Conservation (phyloP, 2,113 vertebrate genomes). For the Antigone vipio region DNA sequence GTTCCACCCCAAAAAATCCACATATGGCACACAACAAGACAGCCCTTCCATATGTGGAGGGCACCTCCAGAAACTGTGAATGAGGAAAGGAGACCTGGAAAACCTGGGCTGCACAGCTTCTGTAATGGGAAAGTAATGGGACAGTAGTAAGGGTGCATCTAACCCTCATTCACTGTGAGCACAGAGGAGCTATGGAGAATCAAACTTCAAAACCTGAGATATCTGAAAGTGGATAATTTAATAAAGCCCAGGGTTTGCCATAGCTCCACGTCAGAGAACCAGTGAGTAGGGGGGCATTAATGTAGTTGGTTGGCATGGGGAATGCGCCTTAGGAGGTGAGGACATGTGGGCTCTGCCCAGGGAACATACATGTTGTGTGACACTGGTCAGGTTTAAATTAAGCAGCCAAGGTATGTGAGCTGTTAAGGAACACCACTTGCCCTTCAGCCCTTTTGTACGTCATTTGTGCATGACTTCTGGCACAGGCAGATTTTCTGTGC, state of each 20-base stretch:
- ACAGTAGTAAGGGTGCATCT: neutral
- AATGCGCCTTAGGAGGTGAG: neutral
- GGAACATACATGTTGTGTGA: neutral
- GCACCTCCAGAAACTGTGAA: neutral
- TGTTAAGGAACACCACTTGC: neutral
- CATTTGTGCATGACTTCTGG: neutral
- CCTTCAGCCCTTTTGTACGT: neutral
- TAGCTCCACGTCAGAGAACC: neutral
- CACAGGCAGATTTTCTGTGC: neutral
- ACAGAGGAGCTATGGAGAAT: neutral
- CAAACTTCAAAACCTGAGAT: neutral
- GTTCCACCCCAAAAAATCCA: neutral
- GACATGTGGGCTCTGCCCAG: neutral
- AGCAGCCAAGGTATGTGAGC: neutral
- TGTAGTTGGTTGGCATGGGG: neutral
- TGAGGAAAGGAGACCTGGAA: neutral
- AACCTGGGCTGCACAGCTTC: neutral
- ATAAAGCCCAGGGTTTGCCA: neutral
- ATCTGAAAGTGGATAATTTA: neutral
- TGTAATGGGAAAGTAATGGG: neutral
- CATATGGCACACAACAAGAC: neutral
- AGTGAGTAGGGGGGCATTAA: neutral
- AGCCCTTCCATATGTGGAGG: neutral
- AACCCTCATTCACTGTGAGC: neutral
- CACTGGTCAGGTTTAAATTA: neutral